These are phyloP conservation scores for Panthera tigris DNA, from an alignment of 2,113 vertebrate species.

Conservation along the genomic window DNA sequence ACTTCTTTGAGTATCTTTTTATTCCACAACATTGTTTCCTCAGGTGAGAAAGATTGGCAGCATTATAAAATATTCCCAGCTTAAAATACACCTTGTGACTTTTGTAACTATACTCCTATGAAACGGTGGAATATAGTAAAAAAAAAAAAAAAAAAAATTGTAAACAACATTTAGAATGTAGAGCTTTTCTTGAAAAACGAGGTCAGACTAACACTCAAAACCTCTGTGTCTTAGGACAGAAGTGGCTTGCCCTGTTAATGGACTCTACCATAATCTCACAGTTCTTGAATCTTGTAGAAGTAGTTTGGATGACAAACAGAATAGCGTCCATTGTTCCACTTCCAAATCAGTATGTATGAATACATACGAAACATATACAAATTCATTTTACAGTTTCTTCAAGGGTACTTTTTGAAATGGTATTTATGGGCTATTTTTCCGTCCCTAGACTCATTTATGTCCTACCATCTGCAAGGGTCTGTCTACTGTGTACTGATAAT, in stretches of 20 bases:
- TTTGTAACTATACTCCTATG: neutral
- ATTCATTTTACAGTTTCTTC: neutral
- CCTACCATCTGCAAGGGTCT: neutral
- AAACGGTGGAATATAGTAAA: neutral
- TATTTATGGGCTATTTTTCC: neutral
- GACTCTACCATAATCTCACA: neutral
- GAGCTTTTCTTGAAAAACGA: neutral
- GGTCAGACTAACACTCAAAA: neutral
- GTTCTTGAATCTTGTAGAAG: neutral
- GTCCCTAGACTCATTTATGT: neutral
- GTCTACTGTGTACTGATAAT: neutral
- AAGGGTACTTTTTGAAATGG: neutral
- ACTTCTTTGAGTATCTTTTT: neutral
- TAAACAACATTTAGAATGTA: neutral
- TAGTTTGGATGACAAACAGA: neutral
- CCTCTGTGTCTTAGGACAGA: neutral
- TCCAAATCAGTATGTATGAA: neutral
- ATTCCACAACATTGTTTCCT: neutral
- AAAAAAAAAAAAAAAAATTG: neutral
- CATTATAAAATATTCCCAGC: neutral
- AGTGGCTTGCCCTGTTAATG: neutral
- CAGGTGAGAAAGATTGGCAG: neutral
- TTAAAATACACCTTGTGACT: neutral
- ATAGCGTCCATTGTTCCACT: neutral
- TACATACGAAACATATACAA: neutral